Evolutionary conservation across 2,113 vertebrate genomes (phyloP).

Genomic region (Bostrychus sinensis): DNA sequence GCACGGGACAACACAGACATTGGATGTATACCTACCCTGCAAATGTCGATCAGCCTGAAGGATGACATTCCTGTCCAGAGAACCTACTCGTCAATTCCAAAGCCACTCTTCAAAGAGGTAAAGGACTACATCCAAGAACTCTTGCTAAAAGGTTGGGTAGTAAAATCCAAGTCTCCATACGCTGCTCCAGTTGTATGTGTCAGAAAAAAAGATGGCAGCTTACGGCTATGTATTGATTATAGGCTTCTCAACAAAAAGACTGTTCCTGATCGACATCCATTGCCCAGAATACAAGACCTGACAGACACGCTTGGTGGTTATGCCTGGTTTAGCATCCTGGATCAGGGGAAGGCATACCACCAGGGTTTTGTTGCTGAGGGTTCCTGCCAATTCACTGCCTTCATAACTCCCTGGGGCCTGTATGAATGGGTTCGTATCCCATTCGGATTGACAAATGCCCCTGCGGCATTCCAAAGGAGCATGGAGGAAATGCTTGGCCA

Average conservation of each 20-base stretch:
- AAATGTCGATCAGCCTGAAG: slow-evolving; percentile 19
- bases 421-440: slow-evolving; percentile 48
- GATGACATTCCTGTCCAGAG: slow-evolving; percentile 6
- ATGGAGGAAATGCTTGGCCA: slow-evolving; percentile 33
- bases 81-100: slow-evolving; percentile 6
- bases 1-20: slow-evolving; percentile 12
- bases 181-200: slow-evolving; percentile 24
- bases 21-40: slow-evolving; percentile 20
- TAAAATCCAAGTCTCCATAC: slow-evolving; percentile 31
- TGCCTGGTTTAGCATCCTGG: slow-evolving; percentile 33
- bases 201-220: slow-evolving; percentile 9
- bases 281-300: slow-evolving; percentile 15
- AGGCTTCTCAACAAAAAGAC: slow-evolving; percentile 22
- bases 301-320: slow-evolving; percentile 19
- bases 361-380: slow-evolving; percentile 17
- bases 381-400: slow-evolving; percentile 8
- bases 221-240: slow-evolving; percentile 9
- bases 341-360: slow-evolving; percentile 42
- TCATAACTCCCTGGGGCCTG: slow-evolving; percentile 22
- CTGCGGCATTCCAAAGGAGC: slow-evolving; percentile 21
- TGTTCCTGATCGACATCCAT: slow-evolving; percentile 10
- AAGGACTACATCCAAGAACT: slow-evolving; percentile 21
- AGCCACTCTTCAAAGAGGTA: too few species aligned
- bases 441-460: slow-evolving; percentile 27
- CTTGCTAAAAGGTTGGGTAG: slow-evolving; percentile 19